Percentiles rank a stretch among this genome's conserved stretches.
phyloP scores from a whole-genome alignment of 2,888 invertebrate genomes.

The Ectropis crepuscularia region DNA sequence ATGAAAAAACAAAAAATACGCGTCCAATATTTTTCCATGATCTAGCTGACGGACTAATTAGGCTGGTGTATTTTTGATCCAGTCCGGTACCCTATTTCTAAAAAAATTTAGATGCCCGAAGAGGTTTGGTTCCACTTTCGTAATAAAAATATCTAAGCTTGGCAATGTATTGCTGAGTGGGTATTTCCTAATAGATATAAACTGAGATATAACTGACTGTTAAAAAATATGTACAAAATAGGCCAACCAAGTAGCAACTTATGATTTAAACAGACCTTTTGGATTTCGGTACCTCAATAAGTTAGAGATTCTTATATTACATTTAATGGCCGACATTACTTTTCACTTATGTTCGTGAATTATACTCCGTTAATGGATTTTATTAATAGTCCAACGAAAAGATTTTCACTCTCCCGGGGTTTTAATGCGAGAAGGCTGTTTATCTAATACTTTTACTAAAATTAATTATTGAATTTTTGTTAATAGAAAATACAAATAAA shows the following conservation, averaged over 20 bases:
- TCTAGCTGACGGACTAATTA: no score
- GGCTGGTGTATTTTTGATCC: no score
- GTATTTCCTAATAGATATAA: no score
- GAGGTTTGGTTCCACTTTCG: no score
- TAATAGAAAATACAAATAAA: constrained; percentile 1
- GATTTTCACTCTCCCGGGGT: constrained; percentile 7
- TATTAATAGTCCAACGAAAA: constrained; percentile 12
- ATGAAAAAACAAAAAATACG: no score
- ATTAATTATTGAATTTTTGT: constrained; percentile 2
- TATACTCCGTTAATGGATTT: constrained; percentile 17
- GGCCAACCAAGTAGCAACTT: background rate
- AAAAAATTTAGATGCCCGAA: no score
- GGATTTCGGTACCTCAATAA: background rate
- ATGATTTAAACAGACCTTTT: background rate
- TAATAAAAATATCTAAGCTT: no score
- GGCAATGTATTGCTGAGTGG: no score
- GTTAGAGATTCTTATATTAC: background rate
- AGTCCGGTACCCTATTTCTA: no score
- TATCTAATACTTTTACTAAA: constrained; percentile 12
- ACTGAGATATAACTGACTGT: no score
- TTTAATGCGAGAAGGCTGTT: constrained; percentile 8
- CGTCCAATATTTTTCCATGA: no score
- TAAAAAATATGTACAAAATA: no score
- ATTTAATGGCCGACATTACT: constrained; percentile 8
- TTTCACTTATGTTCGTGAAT: constrained; percentile 16